Evolutionary conservation across 2,113 vertebrate genomes (phyloP), one percentile per base, ranked within the genome.

Genomic region (Geococcyx californianus): DNA sequence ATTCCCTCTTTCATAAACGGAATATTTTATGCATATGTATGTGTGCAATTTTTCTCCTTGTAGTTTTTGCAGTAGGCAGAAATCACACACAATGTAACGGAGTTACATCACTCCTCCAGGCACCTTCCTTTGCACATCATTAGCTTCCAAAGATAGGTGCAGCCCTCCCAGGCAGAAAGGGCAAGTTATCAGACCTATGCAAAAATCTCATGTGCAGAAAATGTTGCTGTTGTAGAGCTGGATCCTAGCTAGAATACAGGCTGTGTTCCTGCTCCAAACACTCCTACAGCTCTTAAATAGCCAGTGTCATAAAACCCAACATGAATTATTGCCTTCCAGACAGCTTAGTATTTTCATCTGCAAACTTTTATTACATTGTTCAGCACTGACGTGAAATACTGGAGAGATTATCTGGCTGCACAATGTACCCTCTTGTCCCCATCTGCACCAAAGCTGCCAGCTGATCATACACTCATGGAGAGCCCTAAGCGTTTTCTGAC

Each of bases 311-410:
- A 97, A 97, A 97, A 85, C 56, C 64, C 89, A 95, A 72, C 74
- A 44, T 94, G 94, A 97, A 95, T 97, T 97, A 97, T 38, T 94
- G 93, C 95, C 92, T 95, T 90, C 64, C 87, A 95, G 84, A 74
- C 66, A 93, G 90, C 87, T 97, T 91, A 97, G 97, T 92, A 90
- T 96, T 98, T 97, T 95, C 90, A 96, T 97, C 94, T 95, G 80
- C 95, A 96, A 97, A 95, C 81, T 97, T 97, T 97, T 97, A 98
- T 96, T 90, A 83, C 84, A 88, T 95, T 96, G 96, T 88, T 97
- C 81, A 66, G 84, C 77, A 56, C 91, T 86, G 93, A 85, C 2
- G 38, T 95, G 95, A 97, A 97, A 97, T 95, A 95, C 75, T 64
- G 84, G 84, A 38, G 81, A 90, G 92, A 82, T 88, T 83, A 44